These are phyloP conservation scores for Eledone cirrhosa DNA, from an alignment of 2,888 invertebrate species.

Conservation along the genomic window DNA sequence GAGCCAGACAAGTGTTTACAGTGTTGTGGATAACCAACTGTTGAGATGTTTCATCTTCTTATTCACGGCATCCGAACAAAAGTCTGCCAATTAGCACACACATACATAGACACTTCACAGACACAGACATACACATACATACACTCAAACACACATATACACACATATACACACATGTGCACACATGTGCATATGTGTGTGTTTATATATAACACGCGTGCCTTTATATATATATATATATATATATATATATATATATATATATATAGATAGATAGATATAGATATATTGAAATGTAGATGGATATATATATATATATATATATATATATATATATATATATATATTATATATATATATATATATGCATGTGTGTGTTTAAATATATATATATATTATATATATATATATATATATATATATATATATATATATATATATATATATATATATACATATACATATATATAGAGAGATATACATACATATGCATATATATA, in stretches of 20 bases:
- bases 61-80: too few species aligned
- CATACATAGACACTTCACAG: too few species aligned
- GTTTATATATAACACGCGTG: too few species aligned
- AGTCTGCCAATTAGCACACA: too few species aligned
- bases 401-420: neutral
- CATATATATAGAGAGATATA: neutral
- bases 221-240: too few species aligned
- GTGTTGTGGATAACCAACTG: too few species aligned
- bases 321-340: neutral
- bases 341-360: constrained; percentile 4
- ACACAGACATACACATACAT: too few species aligned
- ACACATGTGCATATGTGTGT: neutral
- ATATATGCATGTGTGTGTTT: neutral
- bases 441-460: neutral
- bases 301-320: neutral
- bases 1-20: too few species aligned
- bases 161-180: neutral
- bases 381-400: constrained; percentile 1
- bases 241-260: too few species aligned
- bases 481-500: neutral
- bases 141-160: neutral
- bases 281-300: neutral
- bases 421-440: neutral
- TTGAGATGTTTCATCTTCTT: too few species aligned
- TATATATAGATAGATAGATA: neutral